Evolutionary conservation across 2,888 invertebrate species (phyloP).

Genomic region (Caenorhabditis macrosperma): DNA sequence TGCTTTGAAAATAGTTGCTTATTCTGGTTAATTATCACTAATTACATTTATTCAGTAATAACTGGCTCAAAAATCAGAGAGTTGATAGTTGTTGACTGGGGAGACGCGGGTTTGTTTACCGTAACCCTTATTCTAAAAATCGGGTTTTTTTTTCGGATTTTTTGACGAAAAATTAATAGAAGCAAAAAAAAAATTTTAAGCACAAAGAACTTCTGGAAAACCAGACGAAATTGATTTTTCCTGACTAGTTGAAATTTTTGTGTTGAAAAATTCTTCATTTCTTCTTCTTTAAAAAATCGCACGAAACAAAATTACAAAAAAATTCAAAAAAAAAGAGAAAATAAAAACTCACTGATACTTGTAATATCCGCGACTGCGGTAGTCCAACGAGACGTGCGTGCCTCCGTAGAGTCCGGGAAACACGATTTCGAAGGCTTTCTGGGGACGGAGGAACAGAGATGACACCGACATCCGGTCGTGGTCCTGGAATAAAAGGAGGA

Average conservation of each 20-base stretch:
- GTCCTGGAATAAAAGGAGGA: not conserved
- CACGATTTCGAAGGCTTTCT: constrained; percentile 54
- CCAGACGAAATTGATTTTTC: not conserved
- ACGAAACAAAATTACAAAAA: no score
- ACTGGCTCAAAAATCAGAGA: no score
- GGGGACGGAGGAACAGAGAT: constrained; percentile 43
- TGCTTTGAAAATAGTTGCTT: no score
- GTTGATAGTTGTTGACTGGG: no score
- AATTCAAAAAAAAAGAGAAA: not conserved
- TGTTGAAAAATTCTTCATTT: not conserved
- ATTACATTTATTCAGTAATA: no score
- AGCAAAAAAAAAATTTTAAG: no score
- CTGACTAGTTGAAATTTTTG: constrained; percentile 4
- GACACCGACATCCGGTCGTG: constrained; percentile 54
- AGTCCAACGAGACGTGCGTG: constrained; percentile 69
- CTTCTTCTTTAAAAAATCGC: no score
- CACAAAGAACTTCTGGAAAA: not conserved
- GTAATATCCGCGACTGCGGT: constrained; percentile 37
- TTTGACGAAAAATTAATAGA: not conserved
- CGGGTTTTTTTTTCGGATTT: not conserved
- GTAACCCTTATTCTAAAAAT: no score
- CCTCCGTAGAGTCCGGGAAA: constrained; percentile 57
- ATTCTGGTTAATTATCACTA: no score
- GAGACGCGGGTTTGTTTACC: no score
- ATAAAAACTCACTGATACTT: constrained; percentile 52